Evolutionary conservation across 2,113 vertebrate species (phyloP).

Genomic region (Cephalopterus ornatus): DNA sequence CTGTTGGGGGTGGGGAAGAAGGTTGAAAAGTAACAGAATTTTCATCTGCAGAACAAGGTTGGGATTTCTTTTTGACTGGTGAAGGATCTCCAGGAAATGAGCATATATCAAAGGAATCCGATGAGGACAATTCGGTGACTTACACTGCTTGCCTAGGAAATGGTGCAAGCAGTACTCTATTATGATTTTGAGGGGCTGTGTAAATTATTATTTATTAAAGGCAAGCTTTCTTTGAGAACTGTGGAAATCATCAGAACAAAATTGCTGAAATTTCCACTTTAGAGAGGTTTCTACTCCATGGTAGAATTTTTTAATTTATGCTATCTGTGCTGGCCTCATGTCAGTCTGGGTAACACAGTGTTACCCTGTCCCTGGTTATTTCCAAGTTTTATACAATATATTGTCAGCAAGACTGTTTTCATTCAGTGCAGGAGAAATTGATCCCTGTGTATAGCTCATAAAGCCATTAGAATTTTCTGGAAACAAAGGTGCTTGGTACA

Average conservation of each 20-base stretch:
- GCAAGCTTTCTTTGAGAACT: not conserved
- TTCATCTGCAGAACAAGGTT: not conserved
- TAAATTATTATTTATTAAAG: not conserved
- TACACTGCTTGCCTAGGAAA: not conserved
- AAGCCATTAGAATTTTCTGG: not conserved
- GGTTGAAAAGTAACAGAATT: not conserved
- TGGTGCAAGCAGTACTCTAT: not conserved
- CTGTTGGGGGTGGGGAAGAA: accelerated
- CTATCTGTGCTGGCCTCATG: not conserved
- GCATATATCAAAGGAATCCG: not conserved
- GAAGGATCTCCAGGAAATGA: not conserved
- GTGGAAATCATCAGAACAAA: not conserved
- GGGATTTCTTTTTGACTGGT: not conserved
- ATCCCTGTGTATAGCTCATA: not conserved
- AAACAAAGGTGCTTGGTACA: not conserved
- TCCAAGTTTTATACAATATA: accelerated
- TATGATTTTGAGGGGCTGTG: not conserved
- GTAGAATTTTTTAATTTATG: not conserved
- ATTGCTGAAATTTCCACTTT: not conserved
- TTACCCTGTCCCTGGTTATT: not conserved
- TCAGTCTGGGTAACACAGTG: not conserved
- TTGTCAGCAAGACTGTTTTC: not conserved
- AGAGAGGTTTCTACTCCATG: not conserved
- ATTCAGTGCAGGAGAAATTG: not conserved
- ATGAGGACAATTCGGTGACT: not conserved